These are phyloP conservation scores for Canis aureus DNA, from an alignment of 2,113 vertebrate genomes.

Conservation along the genomic window DNA sequence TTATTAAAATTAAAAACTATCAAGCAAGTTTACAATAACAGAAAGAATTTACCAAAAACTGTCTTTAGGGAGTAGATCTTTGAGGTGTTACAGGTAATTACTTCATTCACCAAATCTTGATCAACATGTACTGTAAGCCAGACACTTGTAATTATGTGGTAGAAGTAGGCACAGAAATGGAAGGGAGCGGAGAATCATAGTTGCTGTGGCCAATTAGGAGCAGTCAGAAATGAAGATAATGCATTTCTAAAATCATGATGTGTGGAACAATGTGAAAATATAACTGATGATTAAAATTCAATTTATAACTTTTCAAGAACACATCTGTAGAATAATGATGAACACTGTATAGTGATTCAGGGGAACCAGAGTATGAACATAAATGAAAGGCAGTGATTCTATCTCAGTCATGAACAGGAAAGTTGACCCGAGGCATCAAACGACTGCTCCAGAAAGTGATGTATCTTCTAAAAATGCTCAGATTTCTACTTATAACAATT, in stretches of 20 bases:
- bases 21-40: not conserved
- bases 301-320: not conserved
- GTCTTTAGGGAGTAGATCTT: not conserved
- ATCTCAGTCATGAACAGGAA: slow-evolving; percentile 66
- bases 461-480: slow-evolving; percentile 80
- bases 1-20: slow-evolving; percentile 55
- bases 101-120: slow-evolving; percentile 21
- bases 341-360: not conserved
- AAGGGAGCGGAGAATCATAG: not conserved
- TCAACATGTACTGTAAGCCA: not conserved
- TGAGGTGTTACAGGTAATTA: slow-evolving; percentile 12
- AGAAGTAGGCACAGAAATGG: not conserved
- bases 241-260: not conserved
- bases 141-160: not conserved
- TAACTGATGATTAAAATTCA: slow-evolving; percentile 35
- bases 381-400: slow-evolving; percentile 76
- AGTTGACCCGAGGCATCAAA: slow-evolving; percentile 82
- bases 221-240: slow-evolving; percentile 45
- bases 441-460: slow-evolving; percentile 73
- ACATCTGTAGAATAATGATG: not conserved
- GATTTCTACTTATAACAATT: slow-evolving; percentile 86
- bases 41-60: not conserved
- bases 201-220: not conserved
- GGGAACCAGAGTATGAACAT: not conserved
- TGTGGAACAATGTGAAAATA: not conserved